Base-by-base conservation (phyloP, 2,113 vertebrate species). In the Nettapus auritus region DNA sequence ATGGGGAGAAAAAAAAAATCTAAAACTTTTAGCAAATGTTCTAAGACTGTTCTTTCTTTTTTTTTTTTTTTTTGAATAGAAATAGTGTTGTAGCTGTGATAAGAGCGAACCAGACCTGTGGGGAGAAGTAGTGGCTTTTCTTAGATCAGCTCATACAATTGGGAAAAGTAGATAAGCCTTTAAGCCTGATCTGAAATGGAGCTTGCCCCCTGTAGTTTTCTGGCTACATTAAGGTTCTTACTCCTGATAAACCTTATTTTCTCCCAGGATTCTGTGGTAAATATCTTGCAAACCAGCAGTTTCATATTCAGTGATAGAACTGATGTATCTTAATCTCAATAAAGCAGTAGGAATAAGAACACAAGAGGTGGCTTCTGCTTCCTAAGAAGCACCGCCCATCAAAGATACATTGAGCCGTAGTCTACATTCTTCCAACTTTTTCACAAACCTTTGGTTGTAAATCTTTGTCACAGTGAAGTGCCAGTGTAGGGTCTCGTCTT, bases 91-190 rank as follows among this genome's bases (percentile, higher is more conserved):
- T 67, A 56, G n/a, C 80, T 90, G 29, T 68, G 73, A 33, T 26
- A 93, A 81, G n/a, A 70, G 53, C 76, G 88, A 59, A 46, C 73
- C 31, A 81, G 60, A 68, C 86, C 80, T 81, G 40, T 42, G 29
- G 60, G 28, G 68, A 88, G 73, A 77, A 28, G 48, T 52, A 46
- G 52, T 86, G 1, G 7, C 73, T 93, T 90, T 94, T 86, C 94
- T 95, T 86, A 84, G 86, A 89, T 4, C 4, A 75, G 64, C 69
- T 92, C 69, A 33, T 68, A 78, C 22, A 88, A 11, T 23, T 93
- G 64, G 69, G 88, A 90, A 46, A 92, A 95, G 80, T 38, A 88
- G 83, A 63, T 97, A 90, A 93, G 90, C 83, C 89, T 89, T 88
- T 87, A 90, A 94, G 89, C 80, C 73, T 94, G 76, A 68, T 78